Evolutionary conservation across 2,797 vertebrate genomes (phyloP).

Genomic region (Crenuchus spilurus): DNA sequence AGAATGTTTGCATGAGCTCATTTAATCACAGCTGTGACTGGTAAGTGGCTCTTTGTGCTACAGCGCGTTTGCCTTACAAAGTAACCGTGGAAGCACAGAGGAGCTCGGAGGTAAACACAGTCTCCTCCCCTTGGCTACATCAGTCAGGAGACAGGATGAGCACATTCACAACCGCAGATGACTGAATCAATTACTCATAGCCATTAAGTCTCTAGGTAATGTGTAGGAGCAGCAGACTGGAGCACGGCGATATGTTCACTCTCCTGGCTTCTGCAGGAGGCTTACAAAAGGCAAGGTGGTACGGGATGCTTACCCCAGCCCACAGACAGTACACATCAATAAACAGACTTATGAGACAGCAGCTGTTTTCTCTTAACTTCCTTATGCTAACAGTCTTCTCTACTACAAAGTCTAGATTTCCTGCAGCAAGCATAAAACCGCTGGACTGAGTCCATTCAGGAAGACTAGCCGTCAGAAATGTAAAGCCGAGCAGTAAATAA

Average conservation of each 20-base stretch:
- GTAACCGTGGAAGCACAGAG: conserved; percentile 35
- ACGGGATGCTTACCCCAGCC: conserved; percentile 1
- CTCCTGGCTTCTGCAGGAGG: conserved; percentile 46
- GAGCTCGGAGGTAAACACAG: conserved; percentile 34
- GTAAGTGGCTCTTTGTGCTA: conserved; percentile 44
- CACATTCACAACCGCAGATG: conserved; percentile 74
- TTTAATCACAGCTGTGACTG: conserved; percentile 51
- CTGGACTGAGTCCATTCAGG: neutral
- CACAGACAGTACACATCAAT: conserved; percentile 53
- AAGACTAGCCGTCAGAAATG: conserved; percentile 9
- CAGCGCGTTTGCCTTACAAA: conserved; percentile 35
- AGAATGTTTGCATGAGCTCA: conserved; percentile 41
- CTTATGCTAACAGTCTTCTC: conserved; percentile 33
- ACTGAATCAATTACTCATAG: conserved; percentile 85
- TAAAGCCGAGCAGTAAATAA: conserved; percentile 22
- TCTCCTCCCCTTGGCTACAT: conserved; percentile 71
- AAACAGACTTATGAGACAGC: conserved; percentile 59
- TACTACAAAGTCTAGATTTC: conserved; percentile 9
- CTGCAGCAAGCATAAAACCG: conserved; percentile 17
- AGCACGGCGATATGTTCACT: conserved; percentile 83
- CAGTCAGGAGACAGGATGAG: conserved; percentile 78
- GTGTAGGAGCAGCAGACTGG: conserved; percentile 77
- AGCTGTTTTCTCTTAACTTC: conserved; percentile 31
- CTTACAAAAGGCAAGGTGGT: conserved; percentile 6
- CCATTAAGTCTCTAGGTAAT: conserved; percentile 79